These are phyloP conservation scores for Blomia tropicalis DNA, from an alignment of 2,888 invertebrate species.

Conservation along the genomic window DNA sequence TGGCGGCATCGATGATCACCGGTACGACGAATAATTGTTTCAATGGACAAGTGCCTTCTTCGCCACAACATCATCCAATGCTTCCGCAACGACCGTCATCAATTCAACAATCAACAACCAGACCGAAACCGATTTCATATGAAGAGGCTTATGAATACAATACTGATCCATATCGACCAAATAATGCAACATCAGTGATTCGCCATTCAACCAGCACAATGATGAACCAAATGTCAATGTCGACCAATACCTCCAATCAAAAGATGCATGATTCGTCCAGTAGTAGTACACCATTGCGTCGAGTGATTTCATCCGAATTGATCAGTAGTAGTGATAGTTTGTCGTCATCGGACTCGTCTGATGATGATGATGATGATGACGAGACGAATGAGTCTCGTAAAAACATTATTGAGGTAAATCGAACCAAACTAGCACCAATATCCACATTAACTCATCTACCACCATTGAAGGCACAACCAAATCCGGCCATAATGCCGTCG, in stretches of 20 bases:
- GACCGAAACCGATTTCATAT: not conserved
- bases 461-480: conserved; percentile 5
- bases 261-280: not conserved
- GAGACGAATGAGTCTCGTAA: not conserved
- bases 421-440: not conserved
- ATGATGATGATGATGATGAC: not conserved
- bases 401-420: not conserved
- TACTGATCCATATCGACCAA: not conserved
- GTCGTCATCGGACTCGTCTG: not conserved
- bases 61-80: not conserved
- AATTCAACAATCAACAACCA: not conserved
- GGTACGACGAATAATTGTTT: not conserved
- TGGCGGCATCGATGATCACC: not conserved
- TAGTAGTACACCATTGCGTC: not conserved
- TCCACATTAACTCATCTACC: conserved; percentile 1
- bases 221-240: not conserved
- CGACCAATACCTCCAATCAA: not conserved
- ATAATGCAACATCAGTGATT: not conserved
- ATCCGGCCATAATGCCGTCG: not conserved
- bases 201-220: not conserved
- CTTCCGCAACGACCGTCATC: not conserved
- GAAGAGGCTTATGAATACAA: not conserved
- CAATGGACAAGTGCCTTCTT: not conserved
- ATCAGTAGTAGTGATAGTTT: not conserved
- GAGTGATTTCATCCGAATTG: not conserved